Evolutionary conservation across 2,888 invertebrate genomes (phyloP).

Genomic region (Mantis religiosa): DNA sequence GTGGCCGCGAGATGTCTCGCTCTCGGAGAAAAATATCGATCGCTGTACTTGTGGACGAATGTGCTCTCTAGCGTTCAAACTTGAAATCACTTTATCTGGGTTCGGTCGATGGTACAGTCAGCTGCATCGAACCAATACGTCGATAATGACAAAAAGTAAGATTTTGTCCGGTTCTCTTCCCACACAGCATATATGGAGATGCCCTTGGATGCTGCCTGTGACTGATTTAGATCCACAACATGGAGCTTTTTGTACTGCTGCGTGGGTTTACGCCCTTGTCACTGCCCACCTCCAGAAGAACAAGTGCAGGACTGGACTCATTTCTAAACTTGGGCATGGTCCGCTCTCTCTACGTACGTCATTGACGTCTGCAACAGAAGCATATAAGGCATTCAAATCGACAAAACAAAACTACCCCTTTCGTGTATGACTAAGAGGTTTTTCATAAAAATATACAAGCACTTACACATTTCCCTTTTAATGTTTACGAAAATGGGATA

Average conservation of each 20-base stretch:
- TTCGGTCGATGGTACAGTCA: background rate
- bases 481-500: too few species aligned
- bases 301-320: background rate
- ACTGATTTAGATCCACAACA: background rate
- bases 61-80: background rate
- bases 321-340: background rate
- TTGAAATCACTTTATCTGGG: background rate
- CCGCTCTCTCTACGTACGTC: background rate
- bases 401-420: background rate
- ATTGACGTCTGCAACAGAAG: background rate
- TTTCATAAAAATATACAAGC: background rate
- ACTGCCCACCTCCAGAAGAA: background rate
- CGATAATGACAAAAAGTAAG: background rate
- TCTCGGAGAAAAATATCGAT: background rate
- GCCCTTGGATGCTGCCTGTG: background rate
- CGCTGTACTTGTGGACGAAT: background rate
- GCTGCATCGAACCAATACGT: background rate
- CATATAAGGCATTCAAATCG: background rate
- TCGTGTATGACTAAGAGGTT: background rate
- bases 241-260: background rate
- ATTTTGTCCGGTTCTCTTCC: background rate
- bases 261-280: background rate
- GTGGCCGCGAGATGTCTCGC: background rate
- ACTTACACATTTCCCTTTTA: too few species aligned
- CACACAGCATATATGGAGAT: background rate